These are phyloP conservation scores for Trachurus trachurus DNA, from an alignment of 2,797 vertebrate genomes.

Conservation along the genomic window DNA sequence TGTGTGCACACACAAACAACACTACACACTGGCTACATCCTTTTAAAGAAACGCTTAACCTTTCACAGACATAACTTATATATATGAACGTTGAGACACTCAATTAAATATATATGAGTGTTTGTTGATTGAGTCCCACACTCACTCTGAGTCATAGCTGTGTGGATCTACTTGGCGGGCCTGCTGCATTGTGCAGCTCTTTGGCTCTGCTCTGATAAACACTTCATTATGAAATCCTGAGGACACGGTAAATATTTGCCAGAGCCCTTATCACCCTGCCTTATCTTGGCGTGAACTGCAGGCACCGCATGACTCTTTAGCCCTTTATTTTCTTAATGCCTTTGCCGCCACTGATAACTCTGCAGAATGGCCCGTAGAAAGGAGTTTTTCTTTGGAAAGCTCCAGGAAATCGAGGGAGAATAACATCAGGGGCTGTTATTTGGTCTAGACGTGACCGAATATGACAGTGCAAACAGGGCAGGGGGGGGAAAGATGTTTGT, in stretches of 20 bases:
- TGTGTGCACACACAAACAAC: conserved; percentile 20
- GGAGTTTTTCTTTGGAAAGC: conserved; percentile 49
- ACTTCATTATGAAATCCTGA: conserved; percentile 87
- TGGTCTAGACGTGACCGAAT: conserved; percentile 36
- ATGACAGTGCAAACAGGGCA: not conserved
- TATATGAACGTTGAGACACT: conserved; percentile 23
- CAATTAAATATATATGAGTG: conserved; percentile 28
- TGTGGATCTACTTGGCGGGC: conserved; percentile 66
- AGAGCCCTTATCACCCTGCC: conserved; percentile 73
- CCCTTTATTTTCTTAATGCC: conserved; percentile 81
- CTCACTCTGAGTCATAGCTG: conserved; percentile 59
- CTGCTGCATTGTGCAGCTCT: conserved; percentile 66
- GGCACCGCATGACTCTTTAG: conserved; percentile 75
- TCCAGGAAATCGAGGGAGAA: conserved; percentile 43
- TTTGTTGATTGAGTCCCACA: conserved; percentile 40
- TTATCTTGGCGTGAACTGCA: conserved; percentile 86
- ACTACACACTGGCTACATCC: conserved; percentile 24
- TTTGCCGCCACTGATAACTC: conserved; percentile 75
- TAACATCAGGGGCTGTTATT: conserved; percentile 14
- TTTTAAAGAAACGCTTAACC: conserved; percentile 17
- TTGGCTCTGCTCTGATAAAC: conserved; percentile 83
- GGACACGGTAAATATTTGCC: conserved; percentile 88
- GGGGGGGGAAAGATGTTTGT: not conserved
- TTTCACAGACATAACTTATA: conserved; percentile 40
- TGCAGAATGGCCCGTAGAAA: conserved; percentile 57